Conservation (phyloP, 2,888 invertebrate genomes). For the Lithophane leautieri region DNA sequence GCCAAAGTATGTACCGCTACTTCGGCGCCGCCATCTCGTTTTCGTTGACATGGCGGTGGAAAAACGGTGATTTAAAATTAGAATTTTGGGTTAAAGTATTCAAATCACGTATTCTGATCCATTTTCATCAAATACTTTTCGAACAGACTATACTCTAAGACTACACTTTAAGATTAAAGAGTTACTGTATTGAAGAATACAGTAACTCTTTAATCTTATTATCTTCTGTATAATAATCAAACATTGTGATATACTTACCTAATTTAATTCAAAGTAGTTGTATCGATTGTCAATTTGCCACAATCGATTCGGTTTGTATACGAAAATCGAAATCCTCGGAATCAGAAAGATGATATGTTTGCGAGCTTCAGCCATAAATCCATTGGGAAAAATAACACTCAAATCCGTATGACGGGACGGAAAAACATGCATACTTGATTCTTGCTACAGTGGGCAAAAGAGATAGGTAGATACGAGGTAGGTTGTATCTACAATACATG, state of each 20-base stretch:
- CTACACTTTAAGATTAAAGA: too few species aligned
- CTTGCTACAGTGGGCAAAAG: conserved; percentile 12
- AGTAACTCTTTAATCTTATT: neutral
- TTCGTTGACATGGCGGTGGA: too few species aligned
- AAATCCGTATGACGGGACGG: conserved; percentile 19
- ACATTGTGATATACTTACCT: neutral
- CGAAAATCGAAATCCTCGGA: neutral
- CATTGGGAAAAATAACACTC: conserved; percentile 27
- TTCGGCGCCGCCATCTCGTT: too few species aligned
- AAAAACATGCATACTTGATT: conserved; percentile 40
- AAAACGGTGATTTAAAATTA: too few species aligned
- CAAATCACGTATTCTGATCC: too few species aligned
- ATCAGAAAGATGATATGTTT: neutral
- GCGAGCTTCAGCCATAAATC: neutral
- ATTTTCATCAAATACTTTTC: neutral
- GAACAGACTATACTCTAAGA: neutral
- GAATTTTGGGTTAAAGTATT: too few species aligned
- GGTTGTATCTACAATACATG: too few species aligned
- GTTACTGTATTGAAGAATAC: neutral
- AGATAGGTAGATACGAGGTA: too few species aligned
- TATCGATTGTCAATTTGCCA: neutral
- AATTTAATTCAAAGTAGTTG: neutral
- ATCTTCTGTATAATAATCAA: neutral
- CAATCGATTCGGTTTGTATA: neutral
- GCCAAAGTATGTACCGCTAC: too few species aligned